Conservation (phyloP, 2,797 vertebrate species). For the Halcyon badia region DNA sequence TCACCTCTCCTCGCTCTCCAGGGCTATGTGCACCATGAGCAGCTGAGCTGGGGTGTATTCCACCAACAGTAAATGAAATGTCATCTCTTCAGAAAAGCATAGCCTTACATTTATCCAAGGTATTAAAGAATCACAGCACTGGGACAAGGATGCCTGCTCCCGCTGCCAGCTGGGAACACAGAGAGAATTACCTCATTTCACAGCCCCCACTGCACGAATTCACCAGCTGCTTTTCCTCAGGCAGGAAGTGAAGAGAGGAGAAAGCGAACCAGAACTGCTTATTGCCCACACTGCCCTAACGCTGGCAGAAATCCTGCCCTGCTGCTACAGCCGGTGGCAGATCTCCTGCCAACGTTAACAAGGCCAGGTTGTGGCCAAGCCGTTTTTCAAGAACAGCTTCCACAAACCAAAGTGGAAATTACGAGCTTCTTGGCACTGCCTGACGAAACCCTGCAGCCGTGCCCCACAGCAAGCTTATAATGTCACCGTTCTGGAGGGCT, state of each 20-base stretch:
- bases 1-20: not conserved
- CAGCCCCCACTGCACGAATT: not conserved
- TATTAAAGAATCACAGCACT: not conserved
- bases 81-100: not conserved
- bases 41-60: not conserved
- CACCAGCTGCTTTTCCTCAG: not conserved
- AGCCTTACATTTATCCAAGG: not conserved
- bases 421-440: not conserved
- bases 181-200: not conserved
- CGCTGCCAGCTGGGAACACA: not conserved
- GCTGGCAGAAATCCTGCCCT: not conserved
- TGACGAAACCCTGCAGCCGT: not conserved
- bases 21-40: not conserved
- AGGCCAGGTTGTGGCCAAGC: fast-evolving
- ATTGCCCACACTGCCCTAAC: not conserved
- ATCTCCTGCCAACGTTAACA: not conserved
- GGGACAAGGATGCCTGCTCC: not conserved
- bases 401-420: not conserved
- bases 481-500: not conserved
- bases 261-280: not conserved
- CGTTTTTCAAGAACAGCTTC: not conserved
- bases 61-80: not conserved
- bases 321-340: fast-evolving
- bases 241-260: not conserved
- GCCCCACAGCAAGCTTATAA: not conserved